These are phyloP conservation scores for Cossypha niveicapilla DNA, from an alignment of 2,797 vertebrate genomes.

Conservation along the genomic window DNA sequence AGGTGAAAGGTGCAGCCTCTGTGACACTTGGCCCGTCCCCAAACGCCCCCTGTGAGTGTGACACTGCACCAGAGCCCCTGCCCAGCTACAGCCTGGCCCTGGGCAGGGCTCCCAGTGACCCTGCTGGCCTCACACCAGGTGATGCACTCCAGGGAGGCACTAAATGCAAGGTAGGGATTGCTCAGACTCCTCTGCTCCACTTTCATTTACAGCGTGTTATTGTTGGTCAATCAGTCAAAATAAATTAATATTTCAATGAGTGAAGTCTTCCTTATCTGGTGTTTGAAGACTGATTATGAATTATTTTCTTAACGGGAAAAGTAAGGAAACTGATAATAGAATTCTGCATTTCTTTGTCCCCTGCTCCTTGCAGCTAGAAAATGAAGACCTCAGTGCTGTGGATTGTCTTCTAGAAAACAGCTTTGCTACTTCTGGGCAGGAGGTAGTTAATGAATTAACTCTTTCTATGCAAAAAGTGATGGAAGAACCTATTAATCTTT, in stretches of 20 bases:
- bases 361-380: conserved; percentile 58
- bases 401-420: conserved; percentile 51
- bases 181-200: neutral
- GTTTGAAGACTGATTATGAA: neutral
- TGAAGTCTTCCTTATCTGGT: neutral
- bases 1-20: conserved; percentile 44
- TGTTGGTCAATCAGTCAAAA: neutral
- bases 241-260: neutral
- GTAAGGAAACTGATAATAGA: neutral
- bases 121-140: conserved; percentile 41
- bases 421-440: neutral
- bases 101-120: conserved; percentile 44
- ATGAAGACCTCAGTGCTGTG: conserved; percentile 59
- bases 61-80: conserved; percentile 69
- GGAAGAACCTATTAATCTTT: conserved; percentile 82
- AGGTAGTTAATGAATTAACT: conserved; percentile 61
- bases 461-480: conserved; percentile 71
- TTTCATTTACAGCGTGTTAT: neutral
- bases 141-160: conserved; percentile 70
- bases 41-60: conserved; percentile 67
- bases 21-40: conserved; percentile 8
- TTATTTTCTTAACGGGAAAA: neutral
- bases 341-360: neutral
- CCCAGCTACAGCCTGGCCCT: conserved; percentile 47
- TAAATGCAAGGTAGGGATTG: conserved; percentile 68